A percentile compares a stretch with the other conserved stretches of the same genome.
Conservation (phyloP, 2,113 vertebrate genomes). For the Clarias magur region DNA sequence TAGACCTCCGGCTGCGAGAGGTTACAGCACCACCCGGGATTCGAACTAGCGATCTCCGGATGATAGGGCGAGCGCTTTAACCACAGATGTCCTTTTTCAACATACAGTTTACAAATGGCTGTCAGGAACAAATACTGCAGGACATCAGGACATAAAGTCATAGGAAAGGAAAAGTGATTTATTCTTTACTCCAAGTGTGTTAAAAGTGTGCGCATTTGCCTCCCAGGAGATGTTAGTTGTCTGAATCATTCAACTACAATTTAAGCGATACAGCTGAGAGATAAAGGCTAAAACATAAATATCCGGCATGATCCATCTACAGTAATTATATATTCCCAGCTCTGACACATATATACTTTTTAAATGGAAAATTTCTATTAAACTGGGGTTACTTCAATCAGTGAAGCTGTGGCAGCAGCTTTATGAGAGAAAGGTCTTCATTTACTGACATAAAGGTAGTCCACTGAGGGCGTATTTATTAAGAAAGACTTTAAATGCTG, state of each 20-base stretch:
- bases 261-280: not conserved
- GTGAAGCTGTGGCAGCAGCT: conserved; percentile 1
- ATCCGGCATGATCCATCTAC: not conserved
- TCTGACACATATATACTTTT: not conserved
- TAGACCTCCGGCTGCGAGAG: too few species aligned
- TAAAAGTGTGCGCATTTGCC: not conserved
- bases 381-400: not conserved
- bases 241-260: not conserved
- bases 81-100: not conserved
- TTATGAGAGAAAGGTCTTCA: not conserved
- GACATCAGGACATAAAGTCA: not conserved
- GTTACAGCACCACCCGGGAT: too few species aligned
- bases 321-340: not conserved
- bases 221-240: not conserved
- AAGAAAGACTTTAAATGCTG: not conserved
- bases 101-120: not conserved
- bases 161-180: not conserved
- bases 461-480: not conserved
- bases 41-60: too few species aligned
- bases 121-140: not conserved
- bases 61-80: too few species aligned
- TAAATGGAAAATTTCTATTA: not conserved
- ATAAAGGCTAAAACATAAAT: not conserved
- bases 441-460: conserved; percentile 1
- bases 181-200: not conserved